A percentile compares a stretch with the other conserved stretches of the same genome.
Conservation (phyloP, 2,113 vertebrate genomes). For the Ammospiza nelsoni region DNA sequence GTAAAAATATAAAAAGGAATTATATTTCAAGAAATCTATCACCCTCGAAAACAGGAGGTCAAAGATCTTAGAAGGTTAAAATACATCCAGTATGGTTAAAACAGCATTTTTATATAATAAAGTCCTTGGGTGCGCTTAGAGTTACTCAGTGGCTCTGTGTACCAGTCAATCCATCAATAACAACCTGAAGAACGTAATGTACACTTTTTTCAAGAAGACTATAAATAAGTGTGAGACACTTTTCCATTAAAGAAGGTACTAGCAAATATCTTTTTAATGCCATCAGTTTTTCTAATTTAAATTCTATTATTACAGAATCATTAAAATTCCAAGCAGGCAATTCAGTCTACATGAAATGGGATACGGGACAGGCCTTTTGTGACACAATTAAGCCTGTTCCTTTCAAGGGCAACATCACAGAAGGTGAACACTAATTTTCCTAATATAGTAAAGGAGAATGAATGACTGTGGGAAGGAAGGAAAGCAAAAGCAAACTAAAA, state of each 20-base stretch:
- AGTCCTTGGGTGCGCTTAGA: neutral
- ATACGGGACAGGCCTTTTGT: neutral
- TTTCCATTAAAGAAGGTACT: constrained; percentile 16
- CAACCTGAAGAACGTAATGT: neutral
- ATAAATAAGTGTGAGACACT: constrained; percentile 31
- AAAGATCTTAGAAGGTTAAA: neutral
- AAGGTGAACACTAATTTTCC: constrained; percentile 46
- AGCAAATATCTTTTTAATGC: constrained; percentile 23
- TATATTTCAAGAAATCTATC: neutral
- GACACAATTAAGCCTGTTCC: constrained; percentile 44
- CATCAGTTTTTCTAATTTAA: constrained; percentile 55
- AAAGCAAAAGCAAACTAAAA: neutral
- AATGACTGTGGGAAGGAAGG: neutral
- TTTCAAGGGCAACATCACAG: constrained; percentile 30
- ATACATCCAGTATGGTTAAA: neutral
- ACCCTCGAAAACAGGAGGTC: neutral
- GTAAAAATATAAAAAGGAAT: neutral
- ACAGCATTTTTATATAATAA: neutral
- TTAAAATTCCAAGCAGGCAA: constrained; percentile 62
- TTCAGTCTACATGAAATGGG: constrained; percentile 4
- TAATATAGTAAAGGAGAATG: constrained; percentile 25
- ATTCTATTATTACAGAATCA: constrained; percentile 36
- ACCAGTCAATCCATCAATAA: constrained; percentile 13
- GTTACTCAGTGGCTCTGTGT: neutral
- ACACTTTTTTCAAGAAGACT: neutral